phyloP scores from a whole-genome alignment of 2,888 invertebrate species.

The Melinaea marsaeus region DNA sequence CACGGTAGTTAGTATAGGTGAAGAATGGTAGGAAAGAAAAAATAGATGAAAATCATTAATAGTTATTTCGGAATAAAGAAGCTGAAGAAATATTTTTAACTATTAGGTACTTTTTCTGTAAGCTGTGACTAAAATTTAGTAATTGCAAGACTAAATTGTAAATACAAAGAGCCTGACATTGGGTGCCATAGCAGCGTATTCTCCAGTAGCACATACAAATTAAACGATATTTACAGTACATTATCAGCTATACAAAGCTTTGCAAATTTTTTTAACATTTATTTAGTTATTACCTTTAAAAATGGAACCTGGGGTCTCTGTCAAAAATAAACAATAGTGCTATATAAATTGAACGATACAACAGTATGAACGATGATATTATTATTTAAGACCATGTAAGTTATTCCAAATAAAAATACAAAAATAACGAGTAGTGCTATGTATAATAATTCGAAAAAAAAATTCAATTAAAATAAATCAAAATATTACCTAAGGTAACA shows the following conservation, averaged over 20 bases:
- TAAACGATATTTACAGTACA: slow-evolving; percentile 47
- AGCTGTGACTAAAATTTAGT: slow-evolving; percentile 11
- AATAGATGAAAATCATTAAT: slow-evolving; percentile 66
- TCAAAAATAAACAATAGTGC: slow-evolving; percentile 64
- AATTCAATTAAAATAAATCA: background rate
- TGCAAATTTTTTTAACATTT: slow-evolving; percentile 47
- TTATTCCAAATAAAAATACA: no score
- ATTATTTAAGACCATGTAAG: no score
- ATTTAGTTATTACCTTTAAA: slow-evolving; percentile 74
- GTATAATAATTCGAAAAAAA: background rate
- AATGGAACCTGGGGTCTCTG: slow-evolving; percentile 73
- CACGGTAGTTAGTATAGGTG: slow-evolving; percentile 46
- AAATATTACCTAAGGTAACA: background rate
- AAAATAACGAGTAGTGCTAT: background rate
- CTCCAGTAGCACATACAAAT: slow-evolving; percentile 57
- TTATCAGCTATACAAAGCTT: slow-evolving; percentile 63
- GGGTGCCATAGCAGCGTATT: slow-evolving; percentile 36
- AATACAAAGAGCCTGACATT: slow-evolving; percentile 39
- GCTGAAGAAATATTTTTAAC: slow-evolving; percentile 21
- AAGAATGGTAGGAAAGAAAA: slow-evolving; percentile 49
- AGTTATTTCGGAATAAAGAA: slow-evolving; percentile 49
- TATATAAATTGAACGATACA: slow-evolving; percentile 25
- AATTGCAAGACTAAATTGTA: background rate
- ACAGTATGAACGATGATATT: background rate
- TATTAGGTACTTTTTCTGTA: slow-evolving; percentile 4